Conservation (phyloP, 92 coral and sea anemone species). For the Zoanthus solanderi region DNA sequence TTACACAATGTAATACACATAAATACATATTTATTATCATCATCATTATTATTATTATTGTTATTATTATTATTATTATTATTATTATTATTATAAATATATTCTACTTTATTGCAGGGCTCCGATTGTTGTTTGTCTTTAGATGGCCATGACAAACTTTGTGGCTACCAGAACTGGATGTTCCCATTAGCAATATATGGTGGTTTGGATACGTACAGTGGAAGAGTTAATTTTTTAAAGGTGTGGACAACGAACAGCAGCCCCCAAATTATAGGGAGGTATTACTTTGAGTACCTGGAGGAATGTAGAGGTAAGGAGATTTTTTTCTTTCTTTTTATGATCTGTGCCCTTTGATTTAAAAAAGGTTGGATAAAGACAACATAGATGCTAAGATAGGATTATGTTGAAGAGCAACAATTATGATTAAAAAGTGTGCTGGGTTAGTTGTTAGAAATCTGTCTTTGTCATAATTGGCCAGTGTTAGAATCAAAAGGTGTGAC, state of each 20-base stretch:
- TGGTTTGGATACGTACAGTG: constrained; percentile 48
- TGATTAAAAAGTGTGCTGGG: constrained; percentile 12
- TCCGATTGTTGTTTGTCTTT: not conserved
- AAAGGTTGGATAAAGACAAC: not conserved
- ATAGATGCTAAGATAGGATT: constrained; percentile 1
- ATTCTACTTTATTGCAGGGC: constrained; percentile 24
- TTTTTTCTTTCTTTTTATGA: not conserved
- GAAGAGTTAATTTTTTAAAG: constrained; percentile 39
- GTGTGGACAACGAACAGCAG: constrained; percentile 48
- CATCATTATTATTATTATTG: too few relatives aligned
- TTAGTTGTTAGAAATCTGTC: constrained; percentile 7
- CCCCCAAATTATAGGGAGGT: constrained; percentile 21
- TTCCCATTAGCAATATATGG: constrained; percentile 41
- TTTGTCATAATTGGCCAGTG: constrained; percentile 13
- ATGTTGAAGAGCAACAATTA: constrained; percentile 1
- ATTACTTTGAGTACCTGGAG: constrained; percentile 48
- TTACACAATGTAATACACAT: constrained; percentile 20
- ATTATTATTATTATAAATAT: not conserved
- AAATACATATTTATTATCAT: not conserved
- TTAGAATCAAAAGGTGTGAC: constrained; percentile 24
- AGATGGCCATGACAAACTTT: not conserved
- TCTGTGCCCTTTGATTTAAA: not conserved
- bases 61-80: too few relatives aligned
- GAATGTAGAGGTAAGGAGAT: constrained; percentile 21
- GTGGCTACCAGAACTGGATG: constrained; percentile 37